Percentiles rank a stretch among this genome's conserved stretches.
Conservation (phyloP, 2,888 invertebrate genomes). For the Hypsopygia costalis region DNA sequence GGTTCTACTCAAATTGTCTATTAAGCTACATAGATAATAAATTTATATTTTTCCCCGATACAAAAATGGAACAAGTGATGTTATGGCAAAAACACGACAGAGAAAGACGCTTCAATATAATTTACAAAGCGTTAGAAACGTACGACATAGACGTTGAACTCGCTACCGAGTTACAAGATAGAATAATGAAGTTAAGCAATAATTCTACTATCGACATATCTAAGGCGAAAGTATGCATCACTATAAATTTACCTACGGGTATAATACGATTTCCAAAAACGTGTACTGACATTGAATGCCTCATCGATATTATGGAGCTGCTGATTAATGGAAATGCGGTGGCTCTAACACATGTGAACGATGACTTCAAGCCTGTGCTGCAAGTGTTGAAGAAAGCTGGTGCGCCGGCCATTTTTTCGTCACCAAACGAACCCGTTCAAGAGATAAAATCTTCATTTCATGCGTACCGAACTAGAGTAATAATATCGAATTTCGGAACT, state of each 20-base stretch:
- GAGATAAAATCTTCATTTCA: neutral
- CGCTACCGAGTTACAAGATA: neutral
- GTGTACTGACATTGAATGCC: too few species aligned
- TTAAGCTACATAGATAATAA: neutral
- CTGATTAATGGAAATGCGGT: too few species aligned
- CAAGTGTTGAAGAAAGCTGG: too few species aligned
- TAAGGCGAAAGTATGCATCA: too few species aligned
- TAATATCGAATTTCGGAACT: conserved; percentile 11
- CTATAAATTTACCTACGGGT: too few species aligned
- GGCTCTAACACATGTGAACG: too few species aligned
- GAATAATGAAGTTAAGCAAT: neutral
- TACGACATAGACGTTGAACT: neutral
- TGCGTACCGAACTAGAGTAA: conserved; percentile 5
- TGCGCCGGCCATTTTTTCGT: too few species aligned
- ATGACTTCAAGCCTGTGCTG: too few species aligned
- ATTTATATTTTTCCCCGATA: too few species aligned
- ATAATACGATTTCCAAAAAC: too few species aligned
- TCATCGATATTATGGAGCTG: too few species aligned
- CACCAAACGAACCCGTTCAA: neutral
- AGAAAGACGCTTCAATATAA: neutral
- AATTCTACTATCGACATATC: neutral
- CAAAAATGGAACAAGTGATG: neutral
- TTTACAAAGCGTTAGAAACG: neutral
- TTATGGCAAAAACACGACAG: neutral
- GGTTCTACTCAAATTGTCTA: neutral